A percentile compares a stretch with the other conserved stretches of the same genome.
phyloP scores from a whole-genome alignment of 37 sponge, comb jelly and placozoan species.

The Agelas oroides region DNA sequence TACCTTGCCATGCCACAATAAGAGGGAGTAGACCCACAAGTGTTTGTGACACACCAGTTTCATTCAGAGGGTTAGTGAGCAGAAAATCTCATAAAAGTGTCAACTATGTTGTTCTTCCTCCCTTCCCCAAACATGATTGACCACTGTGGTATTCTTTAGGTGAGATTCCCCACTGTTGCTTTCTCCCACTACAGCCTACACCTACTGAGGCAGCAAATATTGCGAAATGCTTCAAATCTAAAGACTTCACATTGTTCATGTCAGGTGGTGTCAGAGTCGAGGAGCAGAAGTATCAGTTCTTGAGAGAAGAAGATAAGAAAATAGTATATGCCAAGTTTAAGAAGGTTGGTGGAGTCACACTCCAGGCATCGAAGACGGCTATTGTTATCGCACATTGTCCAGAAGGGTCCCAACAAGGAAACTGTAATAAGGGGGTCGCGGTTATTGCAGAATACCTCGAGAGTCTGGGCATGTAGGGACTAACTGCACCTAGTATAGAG shows the following conservation, averaged over 20 bases:
- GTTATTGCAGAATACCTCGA: slow-evolving; percentile 92
- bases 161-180: no score
- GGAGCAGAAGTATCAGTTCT: slow-evolving; percentile 79
- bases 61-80: no score
- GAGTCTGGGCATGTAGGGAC: slow-evolving; percentile 69
- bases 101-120: no score
- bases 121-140: no score
- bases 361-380: slow-evolving; percentile 86
- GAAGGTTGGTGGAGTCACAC: slow-evolving; percentile 70
- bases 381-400: slow-evolving; percentile 88
- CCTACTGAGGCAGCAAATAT: slow-evolving; percentile 63
- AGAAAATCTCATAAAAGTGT: no score
- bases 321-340: slow-evolving; percentile 79
- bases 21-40: no score
- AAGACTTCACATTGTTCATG: slow-evolving; percentile 85
- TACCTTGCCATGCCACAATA: no score
- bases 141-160: no score
- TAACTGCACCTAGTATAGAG: neutral
- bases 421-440: slow-evolving; percentile 75
- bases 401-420: slow-evolving; percentile 89
- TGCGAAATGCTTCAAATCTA: slow-evolving; percentile 72
- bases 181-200: slow-evolving; percentile 15
- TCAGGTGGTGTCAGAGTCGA: slow-evolving; percentile 54
- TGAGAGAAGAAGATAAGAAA: slow-evolving; percentile 82
- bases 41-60: no score